These are phyloP conservation scores for Calliphora vicina DNA, from an alignment of 1,140 invertebrate genomes.

Conservation along the genomic window DNA sequence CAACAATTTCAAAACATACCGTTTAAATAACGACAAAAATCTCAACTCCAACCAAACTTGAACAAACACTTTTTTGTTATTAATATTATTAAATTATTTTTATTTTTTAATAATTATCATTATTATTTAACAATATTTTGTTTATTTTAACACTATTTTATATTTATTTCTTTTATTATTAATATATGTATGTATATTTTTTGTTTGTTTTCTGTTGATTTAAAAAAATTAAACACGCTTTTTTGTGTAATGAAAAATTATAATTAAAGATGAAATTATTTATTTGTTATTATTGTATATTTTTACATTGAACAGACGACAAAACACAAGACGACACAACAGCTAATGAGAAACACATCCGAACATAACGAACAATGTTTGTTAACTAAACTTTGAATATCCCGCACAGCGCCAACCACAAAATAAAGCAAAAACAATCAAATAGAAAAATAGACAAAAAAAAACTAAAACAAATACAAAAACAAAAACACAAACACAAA, in stretches of 20 bases:
- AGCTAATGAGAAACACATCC: background rate
- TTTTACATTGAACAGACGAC: background rate
- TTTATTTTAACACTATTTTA: background rate
- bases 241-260: background rate
- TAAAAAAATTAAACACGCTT: background rate
- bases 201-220: no score
- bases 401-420: background rate
- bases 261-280: background rate
- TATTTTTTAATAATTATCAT: background rate
- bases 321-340: background rate
- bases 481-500: background rate
- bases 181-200: no score
- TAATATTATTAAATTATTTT: background rate
- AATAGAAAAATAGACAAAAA: background rate
- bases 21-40: background rate
- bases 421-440: background rate
- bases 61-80: background rate
- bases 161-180: no score
- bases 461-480: no score
- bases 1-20: constrained; percentile 27
- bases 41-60: background rate
- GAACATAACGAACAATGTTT: constrained; percentile 5
- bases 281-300: background rate
- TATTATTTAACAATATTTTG: background rate
- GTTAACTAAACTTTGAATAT: constrained; percentile 8